Base-by-base conservation (phyloP, 2,888 invertebrate species). In the Drosophila ustulata region DNA sequence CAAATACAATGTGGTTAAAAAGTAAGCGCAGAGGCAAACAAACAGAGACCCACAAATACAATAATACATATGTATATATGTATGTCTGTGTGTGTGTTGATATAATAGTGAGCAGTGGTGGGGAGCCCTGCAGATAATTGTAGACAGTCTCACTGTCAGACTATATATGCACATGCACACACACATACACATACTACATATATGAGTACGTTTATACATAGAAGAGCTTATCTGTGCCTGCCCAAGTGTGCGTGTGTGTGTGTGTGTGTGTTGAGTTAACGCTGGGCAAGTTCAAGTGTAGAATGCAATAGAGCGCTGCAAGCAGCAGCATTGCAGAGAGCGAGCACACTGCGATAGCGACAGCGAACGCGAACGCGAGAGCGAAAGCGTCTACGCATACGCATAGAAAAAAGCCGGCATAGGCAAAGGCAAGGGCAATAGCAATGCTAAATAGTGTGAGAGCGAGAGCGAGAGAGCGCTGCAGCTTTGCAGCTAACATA, bases 241-340 rank as follows among this genome's bases (percentile, higher is more conserved):
- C 23, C 30, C 30, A 13, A 47, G 30, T 63, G 18, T 59, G 23
- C 45, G 45, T 67, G 56, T 68, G 56, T 66, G 58, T 66, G 85
- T 71, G 45, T 67, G 56, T 68, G 56, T 66, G 58, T 66, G 85
- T 71, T 68, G 70, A 87, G 85, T 74, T 73, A 78, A 75, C 74
- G 79, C 75, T 82, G 78, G 74, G 89, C 85, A 86, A 86, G 86
- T 86, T 86, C 85, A 89, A 86, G 86, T 86, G 86, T 89, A 89
- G 88, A 87, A 88, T 89, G 88, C 86, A 82, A 75, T 80, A 71
- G 80, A 78, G 74, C 78, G 68, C 68, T 80, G 88, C 82, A 82
- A 57, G 66, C 66, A 51, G 28, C 56, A 32, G 55, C 55, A 56
- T 8, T 34, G 55, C 45, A 67, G 46, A 39, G 58, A 59, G 66